Conservation (phyloP, 2,113 vertebrate species). For the Falco punctatus region DNA sequence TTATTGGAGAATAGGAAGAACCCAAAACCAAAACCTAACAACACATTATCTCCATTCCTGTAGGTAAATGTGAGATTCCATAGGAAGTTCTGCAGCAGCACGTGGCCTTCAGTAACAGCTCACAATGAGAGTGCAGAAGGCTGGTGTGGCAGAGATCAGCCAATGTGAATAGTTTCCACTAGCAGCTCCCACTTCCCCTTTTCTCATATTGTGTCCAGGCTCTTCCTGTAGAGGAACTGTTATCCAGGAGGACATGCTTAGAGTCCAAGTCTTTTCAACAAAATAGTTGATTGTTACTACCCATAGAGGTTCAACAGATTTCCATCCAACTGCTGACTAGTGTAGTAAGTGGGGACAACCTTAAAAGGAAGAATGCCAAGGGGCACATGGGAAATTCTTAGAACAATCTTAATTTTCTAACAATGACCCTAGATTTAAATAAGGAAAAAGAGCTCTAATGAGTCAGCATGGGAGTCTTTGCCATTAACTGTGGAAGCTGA, state of each 20-base stretch:
- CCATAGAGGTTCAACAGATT: background rate
- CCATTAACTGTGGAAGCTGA: background rate
- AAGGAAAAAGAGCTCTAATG: background rate
- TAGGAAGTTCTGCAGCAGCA: background rate
- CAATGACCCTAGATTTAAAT: background rate
- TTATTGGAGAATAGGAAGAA: background rate
- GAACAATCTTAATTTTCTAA: background rate
- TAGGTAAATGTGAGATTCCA: background rate
- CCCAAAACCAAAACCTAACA: background rate
- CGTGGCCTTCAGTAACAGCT: background rate
- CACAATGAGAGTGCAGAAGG: background rate
- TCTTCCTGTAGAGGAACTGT: background rate
- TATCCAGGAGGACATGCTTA: background rate
- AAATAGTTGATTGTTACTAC: background rate
- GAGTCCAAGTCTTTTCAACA: background rate
- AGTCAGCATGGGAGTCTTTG: background rate
- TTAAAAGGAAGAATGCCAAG: background rate
- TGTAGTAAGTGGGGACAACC: background rate
- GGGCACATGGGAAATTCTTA: background rate
- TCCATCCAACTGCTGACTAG: background rate
- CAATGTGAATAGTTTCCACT: background rate
- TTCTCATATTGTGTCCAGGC: background rate
- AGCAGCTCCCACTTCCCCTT: background rate
- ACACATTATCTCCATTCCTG: background rate
- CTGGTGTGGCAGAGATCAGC: background rate